These are phyloP conservation scores for Ctenochaetus hawaiiensis DNA, from an alignment of 2,797 vertebrate species.

Conservation along the genomic window DNA sequence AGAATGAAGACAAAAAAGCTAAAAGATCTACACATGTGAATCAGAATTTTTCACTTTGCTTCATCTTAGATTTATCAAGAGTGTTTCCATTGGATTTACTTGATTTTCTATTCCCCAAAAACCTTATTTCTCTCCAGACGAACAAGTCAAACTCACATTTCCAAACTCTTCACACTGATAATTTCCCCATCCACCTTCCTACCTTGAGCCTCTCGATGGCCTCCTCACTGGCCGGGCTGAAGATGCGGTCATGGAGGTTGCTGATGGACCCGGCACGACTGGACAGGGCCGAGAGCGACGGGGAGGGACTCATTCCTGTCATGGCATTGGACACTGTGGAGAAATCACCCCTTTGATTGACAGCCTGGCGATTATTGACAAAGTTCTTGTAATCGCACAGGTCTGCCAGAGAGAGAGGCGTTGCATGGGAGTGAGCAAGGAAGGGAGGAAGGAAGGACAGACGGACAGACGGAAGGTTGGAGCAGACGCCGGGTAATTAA, in stretches of 20 bases:
- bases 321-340: conserved; percentile 98
- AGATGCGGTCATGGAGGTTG: conserved; percentile 97
- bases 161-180: background rate
- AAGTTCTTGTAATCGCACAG: conserved; percentile 93
- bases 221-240: conserved; percentile 96
- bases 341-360: conserved; percentile 96
- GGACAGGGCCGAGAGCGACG: conserved; percentile 93
- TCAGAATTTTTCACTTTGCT: background rate
- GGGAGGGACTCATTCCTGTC: conserved; percentile 97
- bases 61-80: background rate
- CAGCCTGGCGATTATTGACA: conserved; percentile 89
- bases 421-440: conserved; percentile 63
- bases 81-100: background rate
- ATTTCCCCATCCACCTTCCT: conserved; percentile 12
- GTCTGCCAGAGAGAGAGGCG: conserved; percentile 89
- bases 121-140: background rate
- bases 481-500: conserved; percentile 77
- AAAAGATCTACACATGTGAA: conserved; percentile 6
- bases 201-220: conserved; percentile 98
- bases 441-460: conserved; percentile 65
- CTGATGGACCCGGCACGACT: conserved; percentile 93
- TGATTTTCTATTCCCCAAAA: background rate
- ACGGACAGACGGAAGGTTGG: conserved; percentile 66
- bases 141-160: background rate
- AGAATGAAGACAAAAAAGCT: conserved; percentile 1